Conservation (phyloP, 2,888 invertebrate species). For the Tupiocoris notatus region DNA sequence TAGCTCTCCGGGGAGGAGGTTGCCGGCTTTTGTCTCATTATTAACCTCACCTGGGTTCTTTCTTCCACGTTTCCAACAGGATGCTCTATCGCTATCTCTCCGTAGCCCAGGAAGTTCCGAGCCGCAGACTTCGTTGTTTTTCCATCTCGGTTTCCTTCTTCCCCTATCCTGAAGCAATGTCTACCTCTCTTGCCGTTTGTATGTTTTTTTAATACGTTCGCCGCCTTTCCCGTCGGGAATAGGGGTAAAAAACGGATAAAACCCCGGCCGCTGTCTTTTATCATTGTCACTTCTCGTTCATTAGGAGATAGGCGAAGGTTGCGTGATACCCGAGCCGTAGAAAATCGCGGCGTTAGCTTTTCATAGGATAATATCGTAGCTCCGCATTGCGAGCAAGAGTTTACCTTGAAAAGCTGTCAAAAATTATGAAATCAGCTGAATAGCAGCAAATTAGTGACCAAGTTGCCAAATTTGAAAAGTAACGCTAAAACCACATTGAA, state of each 20-base stretch:
- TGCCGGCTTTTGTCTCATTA: slow-evolving; percentile 21
- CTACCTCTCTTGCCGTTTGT: neutral
- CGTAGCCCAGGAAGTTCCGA: neutral
- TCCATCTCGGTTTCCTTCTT: neutral
- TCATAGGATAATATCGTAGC: too few species aligned
- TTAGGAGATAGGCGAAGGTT: neutral
- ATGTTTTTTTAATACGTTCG: neutral
- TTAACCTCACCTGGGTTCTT: slow-evolving; percentile 29
- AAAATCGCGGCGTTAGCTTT: too few species aligned
- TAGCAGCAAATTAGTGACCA: too few species aligned
- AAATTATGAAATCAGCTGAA: too few species aligned
- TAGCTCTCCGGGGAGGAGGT: slow-evolving; percentile 22
- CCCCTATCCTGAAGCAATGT: neutral
- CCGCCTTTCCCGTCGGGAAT: neutral
- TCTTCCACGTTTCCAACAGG: slow-evolving; percentile 2
- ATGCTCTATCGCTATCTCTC: neutral
- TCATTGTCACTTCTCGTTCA: neutral
- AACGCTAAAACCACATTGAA: too few species aligned
- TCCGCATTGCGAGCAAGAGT: too few species aligned
- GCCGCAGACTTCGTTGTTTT: neutral
- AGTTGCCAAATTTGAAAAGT: too few species aligned
- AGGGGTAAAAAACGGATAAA: neutral
- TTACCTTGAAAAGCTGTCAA: too few species aligned
- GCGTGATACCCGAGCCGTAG: neutral
- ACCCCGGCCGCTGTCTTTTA: neutral